phyloP scores from a whole-genome alignment of 2,113 vertebrate genomes.

The Puntigrus tetrazona region DNA sequence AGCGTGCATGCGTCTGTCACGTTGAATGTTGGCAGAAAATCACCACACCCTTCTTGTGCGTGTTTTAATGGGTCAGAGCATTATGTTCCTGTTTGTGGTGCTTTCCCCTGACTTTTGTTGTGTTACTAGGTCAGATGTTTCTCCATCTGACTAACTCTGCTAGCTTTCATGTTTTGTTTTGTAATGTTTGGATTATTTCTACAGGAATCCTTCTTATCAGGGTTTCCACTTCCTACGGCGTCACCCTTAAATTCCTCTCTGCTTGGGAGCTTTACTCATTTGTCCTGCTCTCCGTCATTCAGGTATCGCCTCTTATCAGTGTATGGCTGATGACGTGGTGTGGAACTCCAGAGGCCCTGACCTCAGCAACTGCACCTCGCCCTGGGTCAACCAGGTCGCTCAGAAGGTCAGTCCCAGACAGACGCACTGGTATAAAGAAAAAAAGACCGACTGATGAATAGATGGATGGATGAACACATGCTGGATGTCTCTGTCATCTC shows the following conservation, averaged over 20 bases:
- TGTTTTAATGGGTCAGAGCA: background rate
- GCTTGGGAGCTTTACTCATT: background rate
- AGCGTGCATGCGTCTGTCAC: background rate
- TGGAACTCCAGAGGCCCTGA: constrained; percentile 53
- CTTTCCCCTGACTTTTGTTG: background rate
- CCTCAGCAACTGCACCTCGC: constrained; percentile 52
- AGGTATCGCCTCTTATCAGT: constrained; percentile 55
- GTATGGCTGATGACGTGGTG: constrained; percentile 54
- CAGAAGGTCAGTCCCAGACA: constrained; percentile 46
- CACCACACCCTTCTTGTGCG: background rate
- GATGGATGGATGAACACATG: background rate
- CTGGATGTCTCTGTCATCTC: constrained; percentile 6
- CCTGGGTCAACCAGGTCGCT: constrained; percentile 52
- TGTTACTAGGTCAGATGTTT: background rate
- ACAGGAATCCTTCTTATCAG: background rate
- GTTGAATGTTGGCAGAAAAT: background rate
- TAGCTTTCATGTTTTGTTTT: background rate
- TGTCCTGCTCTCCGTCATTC: background rate
- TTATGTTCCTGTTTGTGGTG: background rate
- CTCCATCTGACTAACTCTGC: background rate
- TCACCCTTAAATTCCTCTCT: background rate
- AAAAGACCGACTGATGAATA: too few species aligned
- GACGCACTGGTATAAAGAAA: too few species aligned
- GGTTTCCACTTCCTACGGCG: background rate
- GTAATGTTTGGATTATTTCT: background rate